A percentile compares a stretch with the other conserved stretches of the same genome.
Conservation (phyloP, 2,797 vertebrate genomes). For the Cyclura pinguis region DNA sequence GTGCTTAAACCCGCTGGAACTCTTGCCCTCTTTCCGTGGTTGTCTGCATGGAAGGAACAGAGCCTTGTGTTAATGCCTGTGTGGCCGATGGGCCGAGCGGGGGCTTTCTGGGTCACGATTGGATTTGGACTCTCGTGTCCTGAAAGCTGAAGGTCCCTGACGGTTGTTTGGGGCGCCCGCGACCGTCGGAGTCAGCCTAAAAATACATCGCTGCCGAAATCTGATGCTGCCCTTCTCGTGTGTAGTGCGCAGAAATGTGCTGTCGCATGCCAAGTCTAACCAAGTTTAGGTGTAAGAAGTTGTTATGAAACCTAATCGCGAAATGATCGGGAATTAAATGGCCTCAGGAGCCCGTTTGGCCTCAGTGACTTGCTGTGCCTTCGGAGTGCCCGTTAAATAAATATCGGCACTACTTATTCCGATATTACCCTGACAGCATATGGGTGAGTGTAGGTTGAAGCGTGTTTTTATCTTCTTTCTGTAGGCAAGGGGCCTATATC, state of each 20-base stretch:
- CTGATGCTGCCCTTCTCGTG: not conserved
- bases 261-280: not conserved
- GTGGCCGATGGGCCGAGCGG: too few relatives aligned
- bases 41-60: not conserved
- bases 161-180: not conserved
- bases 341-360: not conserved
- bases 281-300: conserved; percentile 31
- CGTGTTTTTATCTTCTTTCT: not conserved
- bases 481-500: too few relatives aligned
- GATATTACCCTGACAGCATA: too few relatives aligned
- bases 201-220: conserved; percentile 22
- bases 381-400: not conserved
- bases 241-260: not conserved
- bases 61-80: not conserved
- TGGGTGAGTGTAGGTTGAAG: not conserved
- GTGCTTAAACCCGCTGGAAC: not conserved
- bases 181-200: not conserved
- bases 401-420: not conserved
- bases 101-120: too few relatives aligned
- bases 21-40: too few relatives aligned
- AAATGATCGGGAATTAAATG: not conserved
- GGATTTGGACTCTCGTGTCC: too few relatives aligned
- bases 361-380: not conserved
- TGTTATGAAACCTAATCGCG: conserved; percentile 45
- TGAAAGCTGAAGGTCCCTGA: not conserved